These are phyloP conservation scores for Brachionus asplanchnoidis DNA, from an alignment of 1,140 invertebrate genomes.

Conservation along the genomic window DNA sequence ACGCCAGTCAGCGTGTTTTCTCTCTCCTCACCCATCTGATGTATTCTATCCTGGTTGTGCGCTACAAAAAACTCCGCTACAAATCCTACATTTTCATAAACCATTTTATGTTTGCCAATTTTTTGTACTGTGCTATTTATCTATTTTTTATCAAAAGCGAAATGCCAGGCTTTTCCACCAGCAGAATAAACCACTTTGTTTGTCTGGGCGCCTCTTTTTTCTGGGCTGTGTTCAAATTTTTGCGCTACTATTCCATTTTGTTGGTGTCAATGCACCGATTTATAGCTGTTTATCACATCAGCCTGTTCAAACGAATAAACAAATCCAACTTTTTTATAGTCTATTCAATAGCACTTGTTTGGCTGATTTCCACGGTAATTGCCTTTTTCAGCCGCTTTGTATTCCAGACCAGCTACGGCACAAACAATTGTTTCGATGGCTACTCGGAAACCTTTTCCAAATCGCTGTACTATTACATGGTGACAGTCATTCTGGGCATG, in stretches of 20 bases:
- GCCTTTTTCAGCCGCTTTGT: not conserved
- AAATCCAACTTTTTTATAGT: not conserved
- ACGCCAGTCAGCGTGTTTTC: not conserved
- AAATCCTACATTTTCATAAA: slow-evolving; percentile 28
- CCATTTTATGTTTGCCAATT: slow-evolving; percentile 26
- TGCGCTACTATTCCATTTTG: not conserved
- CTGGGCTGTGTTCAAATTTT: slow-evolving; percentile 18
- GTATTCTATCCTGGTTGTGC: not conserved
- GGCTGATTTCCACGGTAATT: not conserved
- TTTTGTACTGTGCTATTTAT: slow-evolving; percentile 11
- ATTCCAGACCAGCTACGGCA: not conserved
- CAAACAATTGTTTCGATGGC: slow-evolving; percentile 25
- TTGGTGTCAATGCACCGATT: not conserved
- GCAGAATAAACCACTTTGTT: not conserved
- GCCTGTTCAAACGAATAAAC: not conserved
- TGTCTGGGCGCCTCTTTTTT: not conserved
- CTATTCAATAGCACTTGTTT: not conserved
- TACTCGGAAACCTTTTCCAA: not conserved
- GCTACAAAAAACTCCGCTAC: slow-evolving; percentile 6
- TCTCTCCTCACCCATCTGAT: not conserved
- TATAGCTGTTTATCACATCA: slow-evolving; percentile 8
- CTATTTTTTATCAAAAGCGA: not conserved
- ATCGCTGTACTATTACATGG: not conserved
- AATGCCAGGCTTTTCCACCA: not conserved
- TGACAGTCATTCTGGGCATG: not conserved